Base-by-base conservation (phyloP, 1,140 invertebrate species). In the Atta texana region DNA sequence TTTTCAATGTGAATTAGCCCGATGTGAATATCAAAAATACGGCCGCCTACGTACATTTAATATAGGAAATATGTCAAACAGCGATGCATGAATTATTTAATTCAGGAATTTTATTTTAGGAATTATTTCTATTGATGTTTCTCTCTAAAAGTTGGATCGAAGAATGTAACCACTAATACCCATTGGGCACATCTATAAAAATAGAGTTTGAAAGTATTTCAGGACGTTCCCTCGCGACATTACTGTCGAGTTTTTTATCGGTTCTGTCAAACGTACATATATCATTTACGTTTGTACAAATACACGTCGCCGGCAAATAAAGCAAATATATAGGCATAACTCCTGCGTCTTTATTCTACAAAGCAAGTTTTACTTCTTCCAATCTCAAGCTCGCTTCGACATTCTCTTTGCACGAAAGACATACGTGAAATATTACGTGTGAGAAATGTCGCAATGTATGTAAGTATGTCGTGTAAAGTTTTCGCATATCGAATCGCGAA, bases 51-150 rank as follows among this genome's bases (percentile, higher is more conserved):
- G 55, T 59, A 7, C 18, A 2, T 49, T 31, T 55, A 61, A 74
- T 74, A 61, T 61, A 61, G 80, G 39, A 75, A 61, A 39, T 61
- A 55, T 71, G 77, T 81, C 77, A n/a, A n/a, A 59, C 21, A 49
- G 31, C 21, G 7, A 49, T 4, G n/a, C 1, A 59, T 81, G 31
- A 71, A 39, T 71, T 10, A 81, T 81, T 71, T 28, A 49, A 63
- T 4, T 14, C 24, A 10, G 8, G 10, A 8, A 39, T 49, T 64
- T 78, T 81, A 81, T 71, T 81, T 24, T 4, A 6, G 69, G 24
- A 49, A 51, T 82, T 49, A 75, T n/a, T 72, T 74, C 57, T 61
- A 28, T 84, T 18, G 57, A 24, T 24, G 21, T 72, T 63, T 51
- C 18, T 21, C 21, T 51, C 12, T 28, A 55, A 57, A 57, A 21